Base-by-base conservation (phyloP, 2,888 invertebrate genomes). In the Seira musarum region DNA sequence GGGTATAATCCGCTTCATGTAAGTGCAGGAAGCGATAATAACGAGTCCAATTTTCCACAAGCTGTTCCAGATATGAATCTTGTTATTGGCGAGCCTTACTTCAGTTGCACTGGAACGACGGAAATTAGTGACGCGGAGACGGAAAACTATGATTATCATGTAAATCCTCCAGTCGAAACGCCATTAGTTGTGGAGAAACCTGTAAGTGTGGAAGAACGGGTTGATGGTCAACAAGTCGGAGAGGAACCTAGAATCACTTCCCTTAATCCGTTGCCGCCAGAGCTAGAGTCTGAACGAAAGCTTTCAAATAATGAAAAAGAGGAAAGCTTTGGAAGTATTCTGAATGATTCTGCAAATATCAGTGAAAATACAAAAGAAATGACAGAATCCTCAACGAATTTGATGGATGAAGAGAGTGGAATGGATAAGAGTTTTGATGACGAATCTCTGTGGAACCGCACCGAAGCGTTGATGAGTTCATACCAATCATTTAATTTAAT, bases 401-500 rank as follows among this genome's bases (percentile, higher is more conserved):
- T n/a, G 2, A n/a, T 10, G 6, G 61, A 61, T 19, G 61, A 61
- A 19, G 61, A 61, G 6, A 13, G 3, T 13, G 22, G 8, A 22
- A 17, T 60, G 5, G 67, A 61, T 6, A 72, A 67, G 40, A 72
- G 69, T 46, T 63, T 69, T 24, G 79, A 79, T n/a, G 78, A 82
- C 49, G 74, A 79, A 40, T 61, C 74, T 19, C 79, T 82, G 3
- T 82, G 82, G 82, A 79, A 74, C 21, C 57, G 82, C 5, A 82
- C 79, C 3, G 82, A 82, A 76, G 82, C 82, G 8, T 22, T 82
- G 24, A 71, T 75, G 72, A 77, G 79, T 57, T 79, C 82, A 64
- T 73, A 73, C 69, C 79, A 79, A 72, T 82, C 82, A 63, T 82
- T 82, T 73, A 82, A 82, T 68, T 68, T 82, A 40, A 67, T 82